Base-by-base conservation (phyloP, 2,888 invertebrate species). In the Cyclophora albipunctata region DNA sequence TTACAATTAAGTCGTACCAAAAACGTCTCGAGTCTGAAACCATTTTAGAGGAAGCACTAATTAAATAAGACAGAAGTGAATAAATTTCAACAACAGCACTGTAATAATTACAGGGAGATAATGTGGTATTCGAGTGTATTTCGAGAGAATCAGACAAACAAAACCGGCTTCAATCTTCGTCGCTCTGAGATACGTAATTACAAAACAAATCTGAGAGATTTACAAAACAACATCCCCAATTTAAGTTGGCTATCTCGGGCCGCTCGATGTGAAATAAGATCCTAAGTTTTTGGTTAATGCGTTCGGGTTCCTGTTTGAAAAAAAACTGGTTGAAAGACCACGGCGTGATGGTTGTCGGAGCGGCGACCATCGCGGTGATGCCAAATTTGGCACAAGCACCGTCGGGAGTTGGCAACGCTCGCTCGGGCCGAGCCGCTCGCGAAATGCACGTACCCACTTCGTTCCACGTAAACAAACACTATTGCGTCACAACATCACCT, bases 381-480 rank as follows among this genome's bases (percentile, higher is more conserved):
- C 76, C 78, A 76, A 81, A 82, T 83, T 84, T 80, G 83, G 82
- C 79, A 67, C 78, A 78, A 72, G 75, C 76, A 73, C 77, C 37
- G 37, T 37, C 5, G 37, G 37, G 75, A 78, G 73, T 81, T 84
- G 84, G 84, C 85, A 81, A 84, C 84, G 77, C 63, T 66, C 67
- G 61, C 64, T 64, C 66, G 67, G 62, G 64, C 59, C 59, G 63
- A 20, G 55, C 60, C 58, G 61, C 64, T 73, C 69, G 69, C 71
- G 63, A 70, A 71, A 64, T 71, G 71, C 73, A 73, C 72, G 69
- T 72, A 73, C 64, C 71, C 69, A 77, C 72, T 77, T 75, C 62
- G 67, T 69, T 70, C 70, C 71, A 73, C 72, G 84, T 83, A 84
- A 85, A 84, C 84, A 85, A 81, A 84, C 74, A 70, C 63, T 64